These are phyloP conservation scores for Phenganax subtilis DNA, from an alignment of 92 coral and sea anemone genomes.

Conservation along the genomic window DNA sequence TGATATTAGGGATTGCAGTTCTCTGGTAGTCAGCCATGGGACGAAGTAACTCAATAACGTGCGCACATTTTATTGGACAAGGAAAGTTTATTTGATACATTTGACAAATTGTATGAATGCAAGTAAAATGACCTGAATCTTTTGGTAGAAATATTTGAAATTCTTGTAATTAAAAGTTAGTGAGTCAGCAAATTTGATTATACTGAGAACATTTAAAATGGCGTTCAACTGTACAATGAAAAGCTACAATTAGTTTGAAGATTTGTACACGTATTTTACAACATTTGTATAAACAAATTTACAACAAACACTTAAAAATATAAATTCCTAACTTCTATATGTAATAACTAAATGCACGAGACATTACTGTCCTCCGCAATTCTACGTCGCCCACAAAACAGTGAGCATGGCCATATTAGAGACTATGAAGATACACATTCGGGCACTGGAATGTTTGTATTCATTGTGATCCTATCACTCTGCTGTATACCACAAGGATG, in stretches of 20 bases:
- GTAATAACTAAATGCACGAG: conserved; percentile 10
- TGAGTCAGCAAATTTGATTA: conserved; percentile 13
- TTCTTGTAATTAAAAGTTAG: neutral
- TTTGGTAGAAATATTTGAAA: neutral
- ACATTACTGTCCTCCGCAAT: conserved; percentile 18
- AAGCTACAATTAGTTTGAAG: neutral
- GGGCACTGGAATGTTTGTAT: conserved; percentile 27
- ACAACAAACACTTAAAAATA: conserved; percentile 29
- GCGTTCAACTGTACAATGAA: conserved; percentile 15
- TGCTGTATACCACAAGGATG: conserved; percentile 38
- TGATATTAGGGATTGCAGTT: too few relatives aligned
- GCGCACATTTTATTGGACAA: neutral
- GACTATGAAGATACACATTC: conserved; percentile 37
- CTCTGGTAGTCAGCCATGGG: too few relatives aligned
- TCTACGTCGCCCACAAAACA: neutral
- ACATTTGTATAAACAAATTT: conserved; percentile 34
- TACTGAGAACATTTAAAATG: neutral
- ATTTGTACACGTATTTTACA: conserved; percentile 39
- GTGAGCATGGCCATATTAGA: neutral
- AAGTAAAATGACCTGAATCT: neutral
- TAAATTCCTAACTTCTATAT: conserved; percentile 10
- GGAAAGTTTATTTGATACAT: conserved; percentile 1
- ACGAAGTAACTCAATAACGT: neutral
- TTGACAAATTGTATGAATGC: neutral
- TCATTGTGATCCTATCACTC: conserved; percentile 25